Percentiles rank a stretch among this genome's conserved stretches.
Evolutionary conservation across 2,888 invertebrate genomes (phyloP).

Genomic region (Hermaeophaga mercurialis): DNA sequence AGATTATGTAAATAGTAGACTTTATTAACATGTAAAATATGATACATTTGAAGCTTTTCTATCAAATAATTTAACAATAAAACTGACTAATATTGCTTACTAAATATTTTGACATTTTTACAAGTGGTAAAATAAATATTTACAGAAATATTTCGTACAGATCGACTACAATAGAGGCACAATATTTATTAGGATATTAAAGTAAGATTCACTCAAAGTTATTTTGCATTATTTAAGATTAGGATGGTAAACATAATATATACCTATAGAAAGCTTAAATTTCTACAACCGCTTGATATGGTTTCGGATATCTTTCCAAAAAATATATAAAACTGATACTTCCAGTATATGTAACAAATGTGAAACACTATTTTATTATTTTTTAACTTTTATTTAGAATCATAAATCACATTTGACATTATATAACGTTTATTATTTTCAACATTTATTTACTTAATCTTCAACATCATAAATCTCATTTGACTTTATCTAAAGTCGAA

Average conservation of each 20-base stretch:
- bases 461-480: background rate
- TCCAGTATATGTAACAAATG: too few species aligned
- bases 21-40: constrained; percentile 48
- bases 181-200: constrained; percentile 35
- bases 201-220: constrained; percentile 15
- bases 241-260: too few species aligned
- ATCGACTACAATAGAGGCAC: constrained; percentile 36
- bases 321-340: too few species aligned
- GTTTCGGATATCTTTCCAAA: too few species aligned
- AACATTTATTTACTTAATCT: background rate
- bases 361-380: too few species aligned
- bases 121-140: constrained; percentile 34
- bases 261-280: too few species aligned
- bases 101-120: constrained; percentile 40
- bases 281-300: too few species aligned
- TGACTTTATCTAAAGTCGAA: constrained; percentile 1
- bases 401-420: too few species aligned
- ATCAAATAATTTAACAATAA: constrained; percentile 43
- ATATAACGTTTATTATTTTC: too few species aligned
- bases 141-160: constrained; percentile 36
- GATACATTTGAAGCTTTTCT: constrained; percentile 43
- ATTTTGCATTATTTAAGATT: constrained; percentile 2
- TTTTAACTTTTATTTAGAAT: too few species aligned
- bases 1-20: constrained; percentile 20
- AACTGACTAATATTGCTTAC: constrained; percentile 46